phyloP scores from a whole-genome alignment of 2,113 vertebrate genomes.

The Melanostigma gelatinosum region DNA sequence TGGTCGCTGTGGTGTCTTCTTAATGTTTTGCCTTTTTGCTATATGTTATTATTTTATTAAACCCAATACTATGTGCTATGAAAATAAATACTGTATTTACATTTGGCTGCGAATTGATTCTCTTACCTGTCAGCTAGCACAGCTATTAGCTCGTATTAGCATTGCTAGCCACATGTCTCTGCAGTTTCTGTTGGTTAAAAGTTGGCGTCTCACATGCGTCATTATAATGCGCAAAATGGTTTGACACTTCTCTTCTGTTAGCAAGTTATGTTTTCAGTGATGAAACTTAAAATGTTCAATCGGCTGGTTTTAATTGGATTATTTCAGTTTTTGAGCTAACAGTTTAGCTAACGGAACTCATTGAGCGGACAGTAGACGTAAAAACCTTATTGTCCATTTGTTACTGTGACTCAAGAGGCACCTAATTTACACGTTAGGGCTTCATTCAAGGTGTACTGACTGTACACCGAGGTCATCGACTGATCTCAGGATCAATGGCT shows the following conservation, averaged over 20 bases:
- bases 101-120: background rate
- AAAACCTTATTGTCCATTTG: background rate
- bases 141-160: no score
- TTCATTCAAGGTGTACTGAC: constrained; percentile 1
- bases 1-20: background rate
- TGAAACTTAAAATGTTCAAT: background rate
- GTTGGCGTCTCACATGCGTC: no score
- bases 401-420: background rate
- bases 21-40: background rate
- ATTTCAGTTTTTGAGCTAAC: background rate
- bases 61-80: no score
- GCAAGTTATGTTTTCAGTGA: background rate
- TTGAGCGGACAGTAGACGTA: background rate
- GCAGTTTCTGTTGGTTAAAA: background rate
- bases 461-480: constrained; percentile 29
- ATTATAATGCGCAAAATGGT: no score
- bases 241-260: background rate
- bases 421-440: background rate
- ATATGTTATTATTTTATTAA: no score
- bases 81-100: no score
- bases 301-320: background rate
- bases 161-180: no score
- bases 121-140: background rate
- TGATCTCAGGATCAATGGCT: constrained; percentile 47
- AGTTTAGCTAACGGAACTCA: background rate